Percentiles rank a stretch among this genome's conserved stretches.
phyloP scores from a whole-genome alignment of 2,797 vertebrate genomes.

The Astyanax mexicanus region DNA sequence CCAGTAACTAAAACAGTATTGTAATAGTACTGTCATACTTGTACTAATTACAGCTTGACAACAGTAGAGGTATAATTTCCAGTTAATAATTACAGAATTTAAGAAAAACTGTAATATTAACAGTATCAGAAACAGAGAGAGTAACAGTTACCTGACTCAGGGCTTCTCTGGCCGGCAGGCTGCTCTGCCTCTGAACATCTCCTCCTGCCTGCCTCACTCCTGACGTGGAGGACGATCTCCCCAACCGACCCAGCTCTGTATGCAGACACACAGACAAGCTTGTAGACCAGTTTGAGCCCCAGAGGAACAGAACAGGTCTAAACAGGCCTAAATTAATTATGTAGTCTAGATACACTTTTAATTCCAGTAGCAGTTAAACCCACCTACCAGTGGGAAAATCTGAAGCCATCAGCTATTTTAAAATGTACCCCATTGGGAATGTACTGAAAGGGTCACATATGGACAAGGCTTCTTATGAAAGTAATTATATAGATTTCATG shows the following conservation, averaged over 20 bases:
- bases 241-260: conserved; percentile 89
- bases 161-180: conserved; percentile 84
- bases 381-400: no score
- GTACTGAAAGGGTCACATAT: not conserved
- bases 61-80: no score
- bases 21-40: no score
- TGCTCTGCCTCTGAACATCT: conserved; percentile 87
- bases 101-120: no score
- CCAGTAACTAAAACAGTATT: not conserved
- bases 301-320: not conserved
- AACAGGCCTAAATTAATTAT: not conserved
- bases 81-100: no score
- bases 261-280: conserved; percentile 48
- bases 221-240: conserved; percentile 91
- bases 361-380: not conserved
- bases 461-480: no score
- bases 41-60: no score
- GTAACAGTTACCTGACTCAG: conserved; percentile 81
- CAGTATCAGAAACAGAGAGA: no score
- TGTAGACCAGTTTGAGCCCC: not conserved
- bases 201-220: conserved; percentile 87
- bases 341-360: not conserved
- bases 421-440: not conserved
- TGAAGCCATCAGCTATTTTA: not conserved
- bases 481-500: no score